These are phyloP conservation scores for Hylaeus volcanicus DNA, from an alignment of 1,140 invertebrate species.

Conservation along the genomic window DNA sequence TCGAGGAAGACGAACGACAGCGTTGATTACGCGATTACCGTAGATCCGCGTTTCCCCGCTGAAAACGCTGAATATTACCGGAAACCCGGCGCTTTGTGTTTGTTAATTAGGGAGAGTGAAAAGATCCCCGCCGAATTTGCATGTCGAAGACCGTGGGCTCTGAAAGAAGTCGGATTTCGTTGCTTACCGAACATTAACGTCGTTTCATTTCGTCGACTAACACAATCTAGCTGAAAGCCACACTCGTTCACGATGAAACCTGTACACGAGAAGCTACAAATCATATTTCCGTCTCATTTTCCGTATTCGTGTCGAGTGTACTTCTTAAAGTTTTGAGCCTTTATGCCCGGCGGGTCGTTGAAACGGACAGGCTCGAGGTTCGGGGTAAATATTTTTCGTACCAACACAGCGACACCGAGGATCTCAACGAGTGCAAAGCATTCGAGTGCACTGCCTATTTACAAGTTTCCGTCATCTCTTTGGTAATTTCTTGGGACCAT, in stretches of 20 bases:
- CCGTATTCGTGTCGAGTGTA: conserved; percentile 36
- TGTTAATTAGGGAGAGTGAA: not conserved
- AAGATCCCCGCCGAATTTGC: conserved; percentile 9
- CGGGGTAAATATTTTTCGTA: conserved; percentile 19
- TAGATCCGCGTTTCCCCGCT: no score
- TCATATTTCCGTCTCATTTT: conserved; percentile 43
- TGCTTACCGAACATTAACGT: conserved; percentile 9
- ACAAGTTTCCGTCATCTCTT: not conserved
- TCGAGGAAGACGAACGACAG: no score
- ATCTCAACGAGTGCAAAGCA: not conserved
- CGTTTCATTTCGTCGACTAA: not conserved
- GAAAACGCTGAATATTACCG: not conserved
- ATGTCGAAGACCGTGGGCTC: not conserved
- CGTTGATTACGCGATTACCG: not conserved
- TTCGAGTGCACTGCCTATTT: not conserved
- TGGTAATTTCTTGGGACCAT: not conserved
- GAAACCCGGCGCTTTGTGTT: not conserved
- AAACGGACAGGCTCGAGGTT: conserved; percentile 4
- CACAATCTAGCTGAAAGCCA: not conserved
- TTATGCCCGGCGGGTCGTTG: conserved; percentile 13
- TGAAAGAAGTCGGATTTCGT: not conserved
- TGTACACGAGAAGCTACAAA: not conserved
- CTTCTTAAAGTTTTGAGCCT: conserved; percentile 16
- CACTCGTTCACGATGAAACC: not conserved
- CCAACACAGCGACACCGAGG: not conserved